Evolutionary conservation across 2,797 vertebrate species (phyloP), one percentile per base, ranked within the genome.

Genomic region (Halcyon badia): DNA sequence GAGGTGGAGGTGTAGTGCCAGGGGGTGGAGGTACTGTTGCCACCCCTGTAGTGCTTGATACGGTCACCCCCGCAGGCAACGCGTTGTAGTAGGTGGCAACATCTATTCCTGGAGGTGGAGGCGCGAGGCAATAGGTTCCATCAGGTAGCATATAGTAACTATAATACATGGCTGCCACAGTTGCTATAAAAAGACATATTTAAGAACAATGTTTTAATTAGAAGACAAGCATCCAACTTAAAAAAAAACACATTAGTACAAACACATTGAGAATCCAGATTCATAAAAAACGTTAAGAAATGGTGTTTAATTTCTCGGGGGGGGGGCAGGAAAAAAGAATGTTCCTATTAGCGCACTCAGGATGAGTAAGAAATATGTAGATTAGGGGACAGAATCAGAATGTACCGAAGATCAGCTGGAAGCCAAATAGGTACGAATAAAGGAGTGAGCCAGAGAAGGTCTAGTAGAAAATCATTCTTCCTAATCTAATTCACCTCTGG

Each of bases 111-210:
- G 99, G 99, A 11, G 99, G 99, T 3, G 99, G 99, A 0, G 99
- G 99, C 0, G 99, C 99, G 60, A 99, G 97, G 98, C 99, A 99
- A 92, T 99, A 99, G 1, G 99, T 99, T 28, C 99, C 99, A 16
- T 99, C 99, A 0, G 99, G 99, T 41, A 99, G 98, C 99, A 99
- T 98, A 97, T 99, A 99, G 98, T 99, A 99, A 91, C 99, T 99
- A 58, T 99, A 99, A 97, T 99, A 99, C 98, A 99, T 98, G 68
- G 99, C 98, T n/a, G 99, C 97, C 92, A 99, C 92, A 1, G 98
- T 97, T 10, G 98, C 98, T 99, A 95, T 5, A 62, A 90, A 93
- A 69, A 96, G 31, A 73, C 3, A 89, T 10, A 37, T 30, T 76
- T 6, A 77, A 90, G 37, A 89, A 85, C 12, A 61, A 31, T 4